phyloP scores from a whole-genome alignment of 2,797 vertebrate genomes.

The Percopsis omiscomaycus region DNA sequence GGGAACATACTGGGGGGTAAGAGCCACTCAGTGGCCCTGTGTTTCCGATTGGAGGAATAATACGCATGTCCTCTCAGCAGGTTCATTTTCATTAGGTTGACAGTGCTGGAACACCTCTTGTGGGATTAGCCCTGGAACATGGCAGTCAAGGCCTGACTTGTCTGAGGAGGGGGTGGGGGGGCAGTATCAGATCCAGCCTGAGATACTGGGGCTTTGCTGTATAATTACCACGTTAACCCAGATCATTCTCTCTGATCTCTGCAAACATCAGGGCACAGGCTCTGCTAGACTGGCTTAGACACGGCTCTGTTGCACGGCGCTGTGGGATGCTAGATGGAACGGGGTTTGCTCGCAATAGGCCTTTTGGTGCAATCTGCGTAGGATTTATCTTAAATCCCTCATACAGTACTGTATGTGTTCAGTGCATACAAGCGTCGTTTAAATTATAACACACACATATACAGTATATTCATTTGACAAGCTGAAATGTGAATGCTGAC shows the following conservation, averaged over 20 bases:
- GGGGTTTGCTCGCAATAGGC: slow-evolving; percentile 60
- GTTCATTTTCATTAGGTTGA: slow-evolving; percentile 85
- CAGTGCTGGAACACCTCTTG: slow-evolving; percentile 77
- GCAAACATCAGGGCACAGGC: slow-evolving; percentile 76
- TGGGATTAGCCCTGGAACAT: slow-evolving; percentile 81
- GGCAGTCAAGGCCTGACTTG: slow-evolving; percentile 74
- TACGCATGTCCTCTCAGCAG: slow-evolving; percentile 55
- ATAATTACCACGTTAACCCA: slow-evolving; percentile 82
- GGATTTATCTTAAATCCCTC: slow-evolving; percentile 61
- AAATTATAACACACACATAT: slow-evolving; percentile 28
- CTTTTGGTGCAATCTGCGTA: slow-evolving; percentile 62
- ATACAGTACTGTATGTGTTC: slow-evolving; percentile 31
- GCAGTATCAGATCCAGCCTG: slow-evolving; percentile 80
- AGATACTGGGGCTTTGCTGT: slow-evolving; percentile 81
- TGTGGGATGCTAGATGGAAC: slow-evolving; percentile 68
- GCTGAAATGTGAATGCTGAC: slow-evolving; percentile 26
- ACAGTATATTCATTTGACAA: slow-evolving; percentile 33
- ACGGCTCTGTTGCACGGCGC: slow-evolving; percentile 68
- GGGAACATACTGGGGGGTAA: background rate
- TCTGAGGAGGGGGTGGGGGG: slow-evolving; percentile 61
- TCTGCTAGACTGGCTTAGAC: slow-evolving; percentile 75
- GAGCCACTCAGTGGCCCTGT: slow-evolving; percentile 9
- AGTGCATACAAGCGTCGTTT: slow-evolving; percentile 38
- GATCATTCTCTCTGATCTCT: slow-evolving; percentile 81
- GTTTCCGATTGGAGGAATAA: slow-evolving; percentile 24